Percentiles rank a stretch among this genome's conserved stretches.
These are phyloP conservation scores for Parazoanthus darwini DNA, from an alignment of 92 coral and sea anemone genomes.

Conservation along the genomic window DNA sequence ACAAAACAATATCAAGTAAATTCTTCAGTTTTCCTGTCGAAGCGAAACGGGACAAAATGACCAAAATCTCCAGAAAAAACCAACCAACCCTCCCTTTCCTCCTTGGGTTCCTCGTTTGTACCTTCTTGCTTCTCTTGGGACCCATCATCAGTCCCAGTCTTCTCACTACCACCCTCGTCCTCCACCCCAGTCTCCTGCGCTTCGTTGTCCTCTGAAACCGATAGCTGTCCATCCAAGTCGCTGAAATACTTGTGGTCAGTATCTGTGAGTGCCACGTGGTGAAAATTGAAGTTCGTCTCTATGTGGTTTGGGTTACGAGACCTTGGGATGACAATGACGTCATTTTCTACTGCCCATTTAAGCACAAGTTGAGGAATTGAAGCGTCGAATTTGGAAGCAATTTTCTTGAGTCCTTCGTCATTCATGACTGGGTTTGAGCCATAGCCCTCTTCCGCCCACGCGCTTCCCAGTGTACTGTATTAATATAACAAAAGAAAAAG, in stretches of 20 bases:
- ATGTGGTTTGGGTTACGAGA: conserved; percentile 93
- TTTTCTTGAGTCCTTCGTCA: conserved; percentile 67
- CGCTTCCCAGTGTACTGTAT: conserved; percentile 87
- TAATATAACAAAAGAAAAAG: neutral
- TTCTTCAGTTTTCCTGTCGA: too few relatives aligned
- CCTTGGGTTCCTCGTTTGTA: neutral
- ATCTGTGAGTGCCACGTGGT: conserved; percentile 69
- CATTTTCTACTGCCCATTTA: conserved; percentile 87
- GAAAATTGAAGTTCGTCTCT: conserved; percentile 80
- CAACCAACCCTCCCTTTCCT: neutral
- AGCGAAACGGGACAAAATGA: too few relatives aligned
- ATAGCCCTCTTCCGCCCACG: conserved; percentile 80
- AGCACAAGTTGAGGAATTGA: conserved; percentile 81
- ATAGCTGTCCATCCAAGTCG: conserved; percentile 72
- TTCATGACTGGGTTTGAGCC: conserved; percentile 74
- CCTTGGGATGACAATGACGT: conserved; percentile 76
- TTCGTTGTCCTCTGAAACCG: conserved; percentile 55
- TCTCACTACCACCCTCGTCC: neutral
- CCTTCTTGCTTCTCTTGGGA: neutral
- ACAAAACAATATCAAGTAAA: too few relatives aligned
- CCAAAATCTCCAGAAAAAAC: too few relatives aligned
- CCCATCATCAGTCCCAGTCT: neutral
- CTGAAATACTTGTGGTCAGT: conserved; percentile 59
- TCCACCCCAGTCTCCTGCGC: conserved; percentile 32
- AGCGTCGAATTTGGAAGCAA: conserved; percentile 80